phyloP scores from a whole-genome alignment of 2,888 invertebrate species.

The Tipula confusa region DNA sequence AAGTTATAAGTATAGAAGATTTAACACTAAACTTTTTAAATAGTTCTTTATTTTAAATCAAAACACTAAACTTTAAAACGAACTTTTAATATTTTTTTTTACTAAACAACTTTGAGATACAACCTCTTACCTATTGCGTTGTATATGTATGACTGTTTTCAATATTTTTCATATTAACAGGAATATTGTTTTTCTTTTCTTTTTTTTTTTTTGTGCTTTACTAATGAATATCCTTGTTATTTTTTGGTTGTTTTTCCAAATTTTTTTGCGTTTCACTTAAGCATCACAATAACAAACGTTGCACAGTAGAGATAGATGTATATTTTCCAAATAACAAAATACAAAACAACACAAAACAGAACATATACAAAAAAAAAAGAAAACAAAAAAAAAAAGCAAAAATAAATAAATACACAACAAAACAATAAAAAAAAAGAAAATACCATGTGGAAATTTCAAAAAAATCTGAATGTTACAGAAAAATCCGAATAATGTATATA shows the following conservation, averaged over 20 bases:
- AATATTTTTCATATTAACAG: background rate
- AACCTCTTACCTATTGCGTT: slow-evolving; percentile 25
- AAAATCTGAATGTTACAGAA: background rate
- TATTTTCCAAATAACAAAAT: background rate
- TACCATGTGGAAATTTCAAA: background rate
- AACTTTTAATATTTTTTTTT: background rate
- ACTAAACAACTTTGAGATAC: background rate
- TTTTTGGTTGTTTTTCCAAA: background rate
- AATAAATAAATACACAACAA: slow-evolving; percentile 25
- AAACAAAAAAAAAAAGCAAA: background rate
- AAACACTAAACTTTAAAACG: background rate
- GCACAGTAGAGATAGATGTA: slow-evolving; percentile 12
- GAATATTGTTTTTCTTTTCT: background rate
- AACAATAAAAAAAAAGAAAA: slow-evolving; percentile 4
- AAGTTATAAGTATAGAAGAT: background rate
- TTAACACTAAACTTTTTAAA: background rate
- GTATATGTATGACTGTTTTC: slow-evolving; percentile 20
- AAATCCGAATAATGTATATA: background rate
- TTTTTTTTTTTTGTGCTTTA: background rate
- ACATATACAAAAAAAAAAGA: slow-evolving; percentile 12
- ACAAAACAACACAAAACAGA: background rate
- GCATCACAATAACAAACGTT: background rate
- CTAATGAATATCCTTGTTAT: slow-evolving; percentile 17
- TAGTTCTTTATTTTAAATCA: background rate
- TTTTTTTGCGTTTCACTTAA: slow-evolving; percentile 12